Base-by-base conservation (phyloP, 1,140 invertebrate species). In the Notospermus geniculatus region DNA sequence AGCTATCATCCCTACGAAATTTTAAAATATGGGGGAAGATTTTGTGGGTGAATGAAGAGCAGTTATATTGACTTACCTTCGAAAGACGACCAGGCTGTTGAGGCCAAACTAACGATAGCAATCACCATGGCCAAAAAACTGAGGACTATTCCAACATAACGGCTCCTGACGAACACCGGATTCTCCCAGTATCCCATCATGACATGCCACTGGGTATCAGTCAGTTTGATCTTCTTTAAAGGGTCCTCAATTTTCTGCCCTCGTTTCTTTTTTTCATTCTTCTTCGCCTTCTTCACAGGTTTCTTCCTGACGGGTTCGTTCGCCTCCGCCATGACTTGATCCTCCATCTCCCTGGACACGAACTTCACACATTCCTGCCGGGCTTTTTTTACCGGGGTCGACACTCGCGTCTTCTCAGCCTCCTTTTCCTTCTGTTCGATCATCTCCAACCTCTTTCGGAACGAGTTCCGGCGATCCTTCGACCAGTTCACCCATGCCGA, bases 401-500 rank as follows among this genome's bases (percentile, higher is more conserved):
- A 72, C 46, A 76, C 71, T 13, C 78, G 59, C 39, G 68, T 69
- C 22, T 63, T 60, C 30, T 69, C 66, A 50, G 52, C 23, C 30
- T 66, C 59, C 13, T 69, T 63, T n/a, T 66, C 62, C 1, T 57
- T 62, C 36, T 74, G 69, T 9, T 74, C 78, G 54, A 78, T 62
- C 9, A 71, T 60, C 39, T 77, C 71, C n/a, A 77, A 59, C 27
- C 70, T 58, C 22, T 72, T 59, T 55, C 73, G 68, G 54, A 65
- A 76, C 0, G 77, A 78, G 1, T 72, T 71, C 1, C 76, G 58
- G 9, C 78, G 62, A 22, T 75, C 76, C 19, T 65, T 60, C 13
- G 76, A 77, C 78, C 78, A 80, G 61, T 67, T 68, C 43, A 72
- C 71, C 78, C 78, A 80, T 2, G 70, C 66, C 11, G 74, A 79